Evolutionary conservation across 2,113 vertebrate genomes (phyloP).

Genomic region (Gila orcuttii): DNA sequence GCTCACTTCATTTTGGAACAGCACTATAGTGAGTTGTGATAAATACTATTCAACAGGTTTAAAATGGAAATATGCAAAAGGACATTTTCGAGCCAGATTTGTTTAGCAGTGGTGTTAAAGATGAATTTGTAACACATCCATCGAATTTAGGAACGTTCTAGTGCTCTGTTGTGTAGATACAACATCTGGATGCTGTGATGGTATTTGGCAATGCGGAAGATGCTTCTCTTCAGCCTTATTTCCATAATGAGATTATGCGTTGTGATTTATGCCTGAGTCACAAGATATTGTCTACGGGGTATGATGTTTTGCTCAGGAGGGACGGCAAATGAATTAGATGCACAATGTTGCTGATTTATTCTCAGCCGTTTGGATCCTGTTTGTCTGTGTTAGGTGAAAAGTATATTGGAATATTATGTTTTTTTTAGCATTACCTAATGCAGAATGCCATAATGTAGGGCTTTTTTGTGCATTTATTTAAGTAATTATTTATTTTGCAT

Average conservation of each 20-base stretch:
- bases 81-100: slow-evolving; percentile 18
- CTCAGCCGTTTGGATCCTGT: slow-evolving; percentile 41
- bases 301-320: slow-evolving; percentile 50
- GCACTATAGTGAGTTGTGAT: background rate
- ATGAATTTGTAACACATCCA: background rate
- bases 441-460: background rate
- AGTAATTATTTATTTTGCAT: background rate
- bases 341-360: slow-evolving; percentile 56
- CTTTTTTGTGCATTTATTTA: background rate
- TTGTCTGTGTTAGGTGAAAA: slow-evolving; percentile 27
- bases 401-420: background rate
- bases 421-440: background rate
- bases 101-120: background rate
- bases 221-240: slow-evolving; percentile 60
- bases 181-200: slow-evolving; percentile 36
- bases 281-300: slow-evolving; percentile 56
- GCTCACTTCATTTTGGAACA: background rate
- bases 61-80: background rate
- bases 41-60: background rate
- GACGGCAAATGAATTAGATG: slow-evolving; percentile 59
- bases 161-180: background rate
- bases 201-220: slow-evolving; percentile 48
- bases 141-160: slow-evolving; percentile 13
- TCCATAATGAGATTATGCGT: slow-evolving; percentile 68
- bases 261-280: slow-evolving; percentile 68